Conservation (phyloP, 1,140 invertebrate species). For the Triops cancriformis region DNA sequence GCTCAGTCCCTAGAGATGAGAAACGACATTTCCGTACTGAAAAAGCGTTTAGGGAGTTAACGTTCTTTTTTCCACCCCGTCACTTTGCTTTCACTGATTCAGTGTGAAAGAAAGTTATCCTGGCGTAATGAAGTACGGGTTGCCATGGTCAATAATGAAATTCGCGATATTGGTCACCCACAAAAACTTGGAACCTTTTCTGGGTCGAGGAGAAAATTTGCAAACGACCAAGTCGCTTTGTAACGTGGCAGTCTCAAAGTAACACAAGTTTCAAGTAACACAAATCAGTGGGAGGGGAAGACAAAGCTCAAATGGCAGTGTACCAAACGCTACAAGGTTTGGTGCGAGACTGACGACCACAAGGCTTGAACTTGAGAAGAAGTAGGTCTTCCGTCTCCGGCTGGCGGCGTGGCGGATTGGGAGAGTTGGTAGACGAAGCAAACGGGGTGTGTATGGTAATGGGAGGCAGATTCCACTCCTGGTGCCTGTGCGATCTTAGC, state of each 20-base stretch:
- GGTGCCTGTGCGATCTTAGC: background rate
- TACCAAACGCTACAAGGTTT: background rate
- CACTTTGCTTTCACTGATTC: constrained; percentile 9
- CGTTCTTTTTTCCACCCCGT: background rate
- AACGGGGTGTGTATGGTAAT: background rate
- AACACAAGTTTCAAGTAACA: too few relatives aligned
- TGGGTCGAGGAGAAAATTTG: too few relatives aligned
- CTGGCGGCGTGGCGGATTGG: background rate
- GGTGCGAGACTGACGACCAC: background rate
- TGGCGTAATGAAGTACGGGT: background rate
- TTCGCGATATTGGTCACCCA: background rate
- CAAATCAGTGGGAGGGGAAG: too few relatives aligned
- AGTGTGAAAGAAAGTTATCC: background rate
- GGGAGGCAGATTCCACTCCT: background rate
- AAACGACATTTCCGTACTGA: background rate
- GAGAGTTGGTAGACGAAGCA: background rate
- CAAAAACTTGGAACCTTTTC: background rate
- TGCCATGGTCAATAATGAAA: background rate
- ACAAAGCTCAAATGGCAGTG: too few relatives aligned
- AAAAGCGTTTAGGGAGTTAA: background rate
- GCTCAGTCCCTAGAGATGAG: too few relatives aligned
- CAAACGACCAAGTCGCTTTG: too few relatives aligned
- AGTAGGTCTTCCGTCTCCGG: background rate
- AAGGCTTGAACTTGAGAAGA: background rate
- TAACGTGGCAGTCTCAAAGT: too few relatives aligned